These are phyloP conservation scores for Campoplex nolae DNA, from an alignment of 2,888 invertebrate species.

Conservation along the genomic window DNA sequence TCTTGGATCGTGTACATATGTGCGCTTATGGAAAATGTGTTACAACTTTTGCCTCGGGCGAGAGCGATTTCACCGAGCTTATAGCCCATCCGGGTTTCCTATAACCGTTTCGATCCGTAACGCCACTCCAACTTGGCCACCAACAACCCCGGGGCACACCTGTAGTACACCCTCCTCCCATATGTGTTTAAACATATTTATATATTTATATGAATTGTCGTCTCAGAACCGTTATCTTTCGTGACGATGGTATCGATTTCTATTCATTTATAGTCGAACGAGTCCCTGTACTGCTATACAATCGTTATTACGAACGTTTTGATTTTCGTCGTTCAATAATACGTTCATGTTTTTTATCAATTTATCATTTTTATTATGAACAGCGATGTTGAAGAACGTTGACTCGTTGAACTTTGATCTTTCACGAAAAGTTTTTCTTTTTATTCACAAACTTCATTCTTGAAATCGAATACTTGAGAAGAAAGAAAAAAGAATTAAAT, in stretches of 20 bases:
- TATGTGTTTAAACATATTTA: not conserved
- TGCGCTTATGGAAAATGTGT: slow-evolving; percentile 32
- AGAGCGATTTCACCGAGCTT: slow-evolving; percentile 28
- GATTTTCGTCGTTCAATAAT: too few species aligned
- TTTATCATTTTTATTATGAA: not conserved
- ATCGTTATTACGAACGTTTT: not conserved
- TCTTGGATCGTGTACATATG: not conserved
- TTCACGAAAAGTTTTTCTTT: too few species aligned
- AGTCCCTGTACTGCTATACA: not conserved
- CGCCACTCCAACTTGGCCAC: slow-evolving; percentile 52
- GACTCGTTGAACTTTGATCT: too few species aligned
- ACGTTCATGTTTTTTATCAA: not conserved
- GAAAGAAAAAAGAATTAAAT: too few species aligned
- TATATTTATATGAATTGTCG: not conserved
- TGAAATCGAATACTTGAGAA: too few species aligned
- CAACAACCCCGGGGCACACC: slow-evolving; percentile 24
- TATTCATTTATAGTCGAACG: not conserved
- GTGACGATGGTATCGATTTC: not conserved
- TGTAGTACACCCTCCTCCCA: slow-evolving; percentile 3
- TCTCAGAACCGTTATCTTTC: not conserved
- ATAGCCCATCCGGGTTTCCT: slow-evolving; percentile 26
- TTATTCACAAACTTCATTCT: too few species aligned
- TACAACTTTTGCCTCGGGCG: slow-evolving; percentile 10
- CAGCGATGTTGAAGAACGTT: too few species aligned
- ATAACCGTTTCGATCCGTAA: slow-evolving; percentile 56